Evolutionary conservation across 2,888 invertebrate genomes (phyloP).

Genomic region (Heteromurus nitidus): DNA sequence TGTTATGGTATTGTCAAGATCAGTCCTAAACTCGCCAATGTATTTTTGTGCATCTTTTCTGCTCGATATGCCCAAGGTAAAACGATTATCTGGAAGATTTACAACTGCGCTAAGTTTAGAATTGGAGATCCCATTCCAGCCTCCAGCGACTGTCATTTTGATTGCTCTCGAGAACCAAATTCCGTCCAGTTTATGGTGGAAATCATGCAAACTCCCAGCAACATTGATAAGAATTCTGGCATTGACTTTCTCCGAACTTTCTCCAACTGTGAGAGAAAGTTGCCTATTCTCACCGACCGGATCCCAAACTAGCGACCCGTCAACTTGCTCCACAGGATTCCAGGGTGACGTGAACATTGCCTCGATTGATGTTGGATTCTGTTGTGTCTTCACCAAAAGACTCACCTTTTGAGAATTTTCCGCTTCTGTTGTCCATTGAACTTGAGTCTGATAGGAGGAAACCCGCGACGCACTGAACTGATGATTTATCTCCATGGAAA

Average conservation of each 20-base stretch:
- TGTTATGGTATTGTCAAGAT: conserved; percentile 37
- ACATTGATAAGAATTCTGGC: conserved; percentile 11
- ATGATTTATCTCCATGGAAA: conserved; percentile 58
- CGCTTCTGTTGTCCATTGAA: conserved; percentile 36
- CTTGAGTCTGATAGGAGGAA: conserved; percentile 30
- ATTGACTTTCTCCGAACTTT: conserved; percentile 4
- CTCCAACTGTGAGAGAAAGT: conserved; percentile 26
- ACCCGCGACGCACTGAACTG: conserved; percentile 33
- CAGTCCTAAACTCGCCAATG: conserved; percentile 46
- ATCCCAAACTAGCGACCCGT: conserved; percentile 38
- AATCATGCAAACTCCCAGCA: conserved; percentile 36
- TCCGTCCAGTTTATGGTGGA: conserved; percentile 46
- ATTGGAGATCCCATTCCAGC: conserved; percentile 38
- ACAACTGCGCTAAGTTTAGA: conserved; percentile 51
- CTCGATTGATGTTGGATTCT: conserved; percentile 20
- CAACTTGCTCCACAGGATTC: conserved; percentile 26
- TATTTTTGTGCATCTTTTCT: conserved; percentile 41
- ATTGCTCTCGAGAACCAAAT: conserved; percentile 31
- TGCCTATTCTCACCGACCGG: neutral
- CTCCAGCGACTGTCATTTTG: conserved; percentile 39
- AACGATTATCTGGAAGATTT: conserved; percentile 36
- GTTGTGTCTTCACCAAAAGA: conserved; percentile 32
- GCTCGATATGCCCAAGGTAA: conserved; percentile 49
- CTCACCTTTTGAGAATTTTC: neutral
- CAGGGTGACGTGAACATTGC: conserved; percentile 40